Conservation (phyloP, 1,140 invertebrate genomes). For the Drosophila littoralis region DNA sequence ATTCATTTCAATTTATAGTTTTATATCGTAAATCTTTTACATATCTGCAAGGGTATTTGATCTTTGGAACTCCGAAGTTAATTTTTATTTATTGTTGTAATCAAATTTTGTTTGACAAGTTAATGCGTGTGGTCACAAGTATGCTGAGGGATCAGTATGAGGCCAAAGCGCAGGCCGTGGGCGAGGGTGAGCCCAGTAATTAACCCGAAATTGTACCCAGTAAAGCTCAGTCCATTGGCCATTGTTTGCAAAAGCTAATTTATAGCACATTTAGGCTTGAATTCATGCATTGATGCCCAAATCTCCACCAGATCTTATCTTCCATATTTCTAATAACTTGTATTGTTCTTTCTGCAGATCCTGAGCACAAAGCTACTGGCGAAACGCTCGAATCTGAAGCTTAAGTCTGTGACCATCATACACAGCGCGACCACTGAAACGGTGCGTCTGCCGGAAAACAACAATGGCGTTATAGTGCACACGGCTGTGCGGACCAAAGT, state of each 20-base stretch:
- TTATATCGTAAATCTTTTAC: too few relatives aligned
- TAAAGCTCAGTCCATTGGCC: slow-evolving; percentile 39
- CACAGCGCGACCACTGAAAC: slow-evolving; percentile 94
- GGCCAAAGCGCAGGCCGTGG: slow-evolving; percentile 61
- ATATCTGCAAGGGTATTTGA: not conserved
- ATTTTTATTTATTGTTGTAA: slow-evolving; percentile 14
- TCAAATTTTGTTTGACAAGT: slow-evolving; percentile 53
- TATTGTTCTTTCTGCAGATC: slow-evolving; percentile 86
- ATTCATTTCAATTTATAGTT: too few relatives aligned
- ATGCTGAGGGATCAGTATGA: slow-evolving; percentile 80
- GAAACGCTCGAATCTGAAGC: slow-evolving; percentile 90
- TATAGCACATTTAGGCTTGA: slow-evolving; percentile 15
- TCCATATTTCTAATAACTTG: not conserved
- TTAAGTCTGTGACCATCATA: slow-evolving; percentile 93
- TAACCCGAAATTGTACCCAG: slow-evolving; percentile 32
- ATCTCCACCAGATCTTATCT: not conserved
- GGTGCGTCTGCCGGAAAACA: slow-evolving; percentile 90
- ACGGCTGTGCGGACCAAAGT: slow-evolving; percentile 90
- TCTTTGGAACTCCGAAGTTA: not conserved
- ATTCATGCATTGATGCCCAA: slow-evolving; percentile 13
- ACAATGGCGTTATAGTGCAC: slow-evolving; percentile 90
- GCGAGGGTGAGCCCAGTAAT: slow-evolving; percentile 49
- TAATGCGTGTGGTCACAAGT: slow-evolving; percentile 70
- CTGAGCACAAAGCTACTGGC: slow-evolving; percentile 91
- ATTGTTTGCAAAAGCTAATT: slow-evolving; percentile 37